Conservation (phyloP, 2,888 invertebrate genomes). For the Uropetala carovei region DNA sequence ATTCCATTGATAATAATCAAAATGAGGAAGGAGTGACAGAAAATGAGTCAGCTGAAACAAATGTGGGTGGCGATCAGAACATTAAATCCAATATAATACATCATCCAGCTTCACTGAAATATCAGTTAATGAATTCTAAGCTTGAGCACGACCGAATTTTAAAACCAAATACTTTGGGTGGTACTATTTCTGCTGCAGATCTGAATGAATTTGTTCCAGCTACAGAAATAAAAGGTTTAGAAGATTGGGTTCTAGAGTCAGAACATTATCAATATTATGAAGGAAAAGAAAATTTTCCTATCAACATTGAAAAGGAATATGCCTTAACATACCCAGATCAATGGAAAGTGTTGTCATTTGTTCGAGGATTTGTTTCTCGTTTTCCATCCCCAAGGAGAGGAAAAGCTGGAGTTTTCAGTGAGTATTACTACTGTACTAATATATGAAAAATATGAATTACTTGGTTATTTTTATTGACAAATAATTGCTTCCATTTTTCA, state of each 20-base stretch:
- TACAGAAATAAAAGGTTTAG: constrained; percentile 87
- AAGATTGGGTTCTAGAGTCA: constrained; percentile 87
- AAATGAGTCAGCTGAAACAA: no score
- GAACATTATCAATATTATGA: constrained; percentile 84
- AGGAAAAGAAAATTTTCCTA: constrained; percentile 69
- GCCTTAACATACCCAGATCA: constrained; percentile 84
- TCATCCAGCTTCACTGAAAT: constrained; percentile 76
- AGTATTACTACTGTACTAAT: constrained; percentile 54
- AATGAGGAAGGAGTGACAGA: no score
- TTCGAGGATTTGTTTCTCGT: constrained; percentile 83
- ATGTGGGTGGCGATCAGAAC: no score
- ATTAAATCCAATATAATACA: no score
- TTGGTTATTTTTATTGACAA: background rate
- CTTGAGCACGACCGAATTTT: constrained; percentile 82
- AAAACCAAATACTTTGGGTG: constrained; percentile 75
- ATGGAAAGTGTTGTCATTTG: constrained; percentile 85
- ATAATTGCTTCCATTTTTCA: no score
- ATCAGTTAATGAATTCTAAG: constrained; percentile 77
- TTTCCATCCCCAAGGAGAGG: constrained; percentile 85
- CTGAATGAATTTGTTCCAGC: constrained; percentile 90
- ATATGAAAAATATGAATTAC: background rate
- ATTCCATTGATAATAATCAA: no score
- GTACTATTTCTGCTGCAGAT: constrained; percentile 74
- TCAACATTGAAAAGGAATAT: constrained; percentile 81
- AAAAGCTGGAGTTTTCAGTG: constrained; percentile 78